phyloP scores from a whole-genome alignment of 2,113 vertebrate genomes.

The Clarias batrachus region DNA sequence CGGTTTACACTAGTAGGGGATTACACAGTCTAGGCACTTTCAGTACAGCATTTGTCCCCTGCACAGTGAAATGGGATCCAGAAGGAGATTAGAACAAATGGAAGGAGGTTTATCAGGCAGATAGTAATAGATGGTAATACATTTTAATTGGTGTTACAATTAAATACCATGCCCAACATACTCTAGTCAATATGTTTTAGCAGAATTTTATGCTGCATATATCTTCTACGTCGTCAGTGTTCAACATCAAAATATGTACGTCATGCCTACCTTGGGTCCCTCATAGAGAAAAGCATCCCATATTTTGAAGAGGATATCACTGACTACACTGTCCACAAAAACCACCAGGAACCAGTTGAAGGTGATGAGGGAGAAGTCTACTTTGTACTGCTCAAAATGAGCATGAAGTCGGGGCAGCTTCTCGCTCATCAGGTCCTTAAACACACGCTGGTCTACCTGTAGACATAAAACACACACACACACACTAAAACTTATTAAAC shows the following conservation, averaged over 20 bases:
- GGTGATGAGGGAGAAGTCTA: constrained; percentile 96
- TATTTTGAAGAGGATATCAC: constrained; percentile 94
- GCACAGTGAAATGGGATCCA: neutral
- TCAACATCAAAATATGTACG: neutral
- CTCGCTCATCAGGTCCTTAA: constrained; percentile 93
- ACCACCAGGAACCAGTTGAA: constrained; percentile 99
- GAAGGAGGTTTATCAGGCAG: neutral
- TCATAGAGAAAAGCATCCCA: constrained; percentile 98
- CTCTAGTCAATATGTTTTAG: neutral
- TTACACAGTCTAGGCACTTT: neutral
- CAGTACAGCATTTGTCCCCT: neutral
- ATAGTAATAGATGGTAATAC: neutral
- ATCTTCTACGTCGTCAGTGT: neutral
- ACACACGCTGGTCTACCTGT: constrained; percentile 96
- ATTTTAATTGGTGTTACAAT: neutral
- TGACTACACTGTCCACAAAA: constrained; percentile 96
- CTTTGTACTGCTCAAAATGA: constrained; percentile 91
- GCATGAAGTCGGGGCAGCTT: constrained; percentile 88
- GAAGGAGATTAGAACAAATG: neutral
- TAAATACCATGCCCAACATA: neutral
- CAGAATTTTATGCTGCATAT: neutral
- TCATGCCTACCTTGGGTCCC: constrained; percentile 87
- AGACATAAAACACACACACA: constrained; percentile 6
- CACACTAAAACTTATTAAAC: too few species aligned
- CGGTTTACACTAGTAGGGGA: neutral